Evolutionary conservation across 2,888 invertebrate species (phyloP).

Genomic region (Andricus curvator): DNA sequence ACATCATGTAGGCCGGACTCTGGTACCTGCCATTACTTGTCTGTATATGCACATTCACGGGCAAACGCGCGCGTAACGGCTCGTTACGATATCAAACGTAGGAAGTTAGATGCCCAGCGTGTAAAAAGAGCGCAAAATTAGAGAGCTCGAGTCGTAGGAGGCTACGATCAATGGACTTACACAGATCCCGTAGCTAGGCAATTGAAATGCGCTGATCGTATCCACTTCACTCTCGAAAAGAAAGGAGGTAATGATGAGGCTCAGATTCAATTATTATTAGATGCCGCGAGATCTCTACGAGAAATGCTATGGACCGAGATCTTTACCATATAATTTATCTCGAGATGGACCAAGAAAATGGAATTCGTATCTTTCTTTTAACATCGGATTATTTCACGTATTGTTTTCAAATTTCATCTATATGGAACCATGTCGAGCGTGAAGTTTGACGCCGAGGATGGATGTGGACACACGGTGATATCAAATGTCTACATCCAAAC

Average conservation of each 20-base stretch:
- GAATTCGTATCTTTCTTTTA: not conserved
- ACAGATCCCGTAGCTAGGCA: not conserved
- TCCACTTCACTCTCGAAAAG: conserved; percentile 1
- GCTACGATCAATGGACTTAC: not conserved
- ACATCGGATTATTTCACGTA: no score
- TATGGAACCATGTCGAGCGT: no score
- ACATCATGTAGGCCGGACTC: conserved; percentile 26
- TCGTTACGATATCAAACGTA: conserved; percentile 13
- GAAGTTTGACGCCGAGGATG: no score
- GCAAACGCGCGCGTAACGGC: conserved; percentile 17
- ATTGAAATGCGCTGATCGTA: not conserved
- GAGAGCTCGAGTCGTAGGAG: not conserved
- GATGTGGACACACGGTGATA: no score
- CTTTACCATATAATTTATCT: not conserved
- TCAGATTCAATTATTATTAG: not conserved
- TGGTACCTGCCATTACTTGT: conserved; percentile 11
- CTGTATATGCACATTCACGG: not conserved
- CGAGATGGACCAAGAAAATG: not conserved
- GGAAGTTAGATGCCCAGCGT: not conserved
- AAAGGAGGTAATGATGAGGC: conserved; percentile 3
- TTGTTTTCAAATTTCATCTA: no score
- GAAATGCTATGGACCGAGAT: not conserved
- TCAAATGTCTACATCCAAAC: no score
- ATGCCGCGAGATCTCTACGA: not conserved
- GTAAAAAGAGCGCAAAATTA: not conserved